phyloP scores from a whole-genome alignment of 2,797 vertebrate species.

The Dicrostonyx torquatus region DNA sequence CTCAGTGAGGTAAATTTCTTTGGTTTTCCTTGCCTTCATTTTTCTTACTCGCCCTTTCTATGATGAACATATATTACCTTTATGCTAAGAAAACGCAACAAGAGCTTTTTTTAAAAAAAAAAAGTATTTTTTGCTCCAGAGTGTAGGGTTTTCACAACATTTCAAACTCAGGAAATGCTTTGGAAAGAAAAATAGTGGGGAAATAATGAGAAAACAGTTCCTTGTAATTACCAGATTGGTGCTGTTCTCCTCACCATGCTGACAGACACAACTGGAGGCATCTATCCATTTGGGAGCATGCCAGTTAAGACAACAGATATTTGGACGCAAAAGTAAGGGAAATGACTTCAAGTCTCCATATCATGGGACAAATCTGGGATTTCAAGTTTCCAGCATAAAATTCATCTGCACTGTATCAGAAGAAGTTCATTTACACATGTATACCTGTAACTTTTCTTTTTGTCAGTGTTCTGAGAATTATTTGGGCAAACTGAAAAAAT shows the following conservation, averaged over 20 bases:
- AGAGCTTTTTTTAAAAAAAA: slow-evolving; percentile 55
- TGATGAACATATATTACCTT: slow-evolving; percentile 26
- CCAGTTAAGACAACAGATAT: slow-evolving; percentile 55
- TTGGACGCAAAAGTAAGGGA: slow-evolving; percentile 60
- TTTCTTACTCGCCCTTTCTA: slow-evolving; percentile 44
- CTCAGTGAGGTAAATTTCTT: not conserved
- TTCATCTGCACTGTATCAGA: not conserved
- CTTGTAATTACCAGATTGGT: not conserved
- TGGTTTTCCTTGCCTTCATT: slow-evolving; percentile 5
- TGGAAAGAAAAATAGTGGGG: slow-evolving; percentile 41
- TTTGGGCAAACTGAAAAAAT: not conserved
- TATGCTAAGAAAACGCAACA: slow-evolving; percentile 58
- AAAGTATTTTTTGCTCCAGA: not conserved
- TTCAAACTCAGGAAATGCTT: slow-evolving; percentile 35
- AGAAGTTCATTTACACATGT: not conserved
- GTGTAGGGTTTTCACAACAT: slow-evolving; percentile 12
- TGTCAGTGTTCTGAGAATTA: not conserved
- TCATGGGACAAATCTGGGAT: not conserved
- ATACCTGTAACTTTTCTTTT: not conserved
- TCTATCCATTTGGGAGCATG: slow-evolving; percentile 52
- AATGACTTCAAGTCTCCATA: not conserved
- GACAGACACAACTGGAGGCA: slow-evolving; percentile 64
- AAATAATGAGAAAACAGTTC: slow-evolving; percentile 20
- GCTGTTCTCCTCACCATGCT: not conserved
- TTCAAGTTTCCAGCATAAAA: slow-evolving; percentile 34